These are phyloP conservation scores for Eupithecia tripunctaria DNA, from an alignment of 2,888 invertebrate species.

Conservation along the genomic window DNA sequence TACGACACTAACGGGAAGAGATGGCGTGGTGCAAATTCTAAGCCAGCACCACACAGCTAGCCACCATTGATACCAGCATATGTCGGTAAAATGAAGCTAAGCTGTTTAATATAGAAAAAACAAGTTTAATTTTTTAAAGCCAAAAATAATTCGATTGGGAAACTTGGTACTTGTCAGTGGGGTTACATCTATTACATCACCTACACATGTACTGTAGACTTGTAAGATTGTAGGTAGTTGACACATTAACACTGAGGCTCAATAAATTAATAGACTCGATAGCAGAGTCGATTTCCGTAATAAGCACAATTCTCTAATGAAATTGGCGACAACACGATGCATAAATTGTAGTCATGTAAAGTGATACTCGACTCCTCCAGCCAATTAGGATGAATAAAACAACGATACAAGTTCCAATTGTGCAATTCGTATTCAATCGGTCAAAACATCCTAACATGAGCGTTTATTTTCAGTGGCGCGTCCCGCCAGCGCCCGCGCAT, in stretches of 20 bases:
- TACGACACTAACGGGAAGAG: no score
- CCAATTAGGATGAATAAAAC: slow-evolving; percentile 35
- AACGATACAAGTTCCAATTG: slow-evolving; percentile 32
- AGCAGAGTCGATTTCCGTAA: slow-evolving; percentile 10
- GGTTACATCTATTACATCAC: no score
- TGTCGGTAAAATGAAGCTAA: no score
- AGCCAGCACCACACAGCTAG: no score
- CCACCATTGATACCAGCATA: no score
- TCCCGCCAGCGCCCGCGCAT: slow-evolving; percentile 64
- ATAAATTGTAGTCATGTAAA: slow-evolving; percentile 29
- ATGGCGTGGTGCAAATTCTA: no score
- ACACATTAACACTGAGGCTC: background rate
- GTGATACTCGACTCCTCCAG: slow-evolving; percentile 16
- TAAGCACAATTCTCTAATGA: slow-evolving; percentile 11
- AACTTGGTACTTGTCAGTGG: no score
- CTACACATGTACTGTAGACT: background rate
- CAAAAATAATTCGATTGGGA: no score
- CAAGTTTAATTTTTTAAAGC: no score
- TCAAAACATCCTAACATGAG: slow-evolving; percentile 39
- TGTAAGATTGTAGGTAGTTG: background rate
- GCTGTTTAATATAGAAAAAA: no score
- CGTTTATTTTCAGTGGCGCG: slow-evolving; percentile 68
- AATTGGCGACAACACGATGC: slow-evolving; percentile 15
- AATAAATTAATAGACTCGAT: background rate
- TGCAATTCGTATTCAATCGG: slow-evolving; percentile 40